Evolutionary conservation across 1,140 invertebrate genomes (phyloP).

Genomic region (Meloidogyne exigua): DNA sequence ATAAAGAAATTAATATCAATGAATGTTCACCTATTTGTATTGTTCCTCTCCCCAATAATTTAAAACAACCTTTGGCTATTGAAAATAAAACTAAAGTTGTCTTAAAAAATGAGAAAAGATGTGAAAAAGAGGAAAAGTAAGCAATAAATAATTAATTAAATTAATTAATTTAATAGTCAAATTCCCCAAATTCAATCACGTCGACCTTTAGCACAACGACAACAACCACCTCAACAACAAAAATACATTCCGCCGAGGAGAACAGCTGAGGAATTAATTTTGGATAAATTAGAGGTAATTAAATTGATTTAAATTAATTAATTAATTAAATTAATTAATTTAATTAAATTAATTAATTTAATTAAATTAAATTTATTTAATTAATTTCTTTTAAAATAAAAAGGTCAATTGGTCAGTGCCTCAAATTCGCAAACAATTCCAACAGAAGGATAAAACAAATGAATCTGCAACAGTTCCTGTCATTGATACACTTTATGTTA

Average conservation of each 20-base stretch:
- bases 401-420: constrained; percentile 40
- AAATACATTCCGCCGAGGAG: constrained; percentile 27
- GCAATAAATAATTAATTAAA: not conserved
- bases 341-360: constrained; percentile 5
- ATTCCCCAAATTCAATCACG: no score
- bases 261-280: constrained; percentile 34
- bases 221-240: not conserved
- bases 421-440: constrained; percentile 31
- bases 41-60: not conserved
- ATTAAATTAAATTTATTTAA: not conserved
- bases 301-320: not conserved
- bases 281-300: constrained; percentile 35
- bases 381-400: not conserved
- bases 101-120: not conserved
- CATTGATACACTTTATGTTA: constrained; percentile 38
- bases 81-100: not conserved
- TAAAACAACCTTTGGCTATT: not conserved
- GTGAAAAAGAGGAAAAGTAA: not conserved
- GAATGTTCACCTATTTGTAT: not conserved
- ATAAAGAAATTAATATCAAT: no score
- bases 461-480: constrained; percentile 22
- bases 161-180: not conserved
- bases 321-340: no score
- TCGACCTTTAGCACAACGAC: not conserved
- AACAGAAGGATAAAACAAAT: constrained; percentile 25